Evolutionary conservation across 1,140 invertebrate genomes (phyloP).

Genomic region (Ostrea denselamellosa): DNA sequence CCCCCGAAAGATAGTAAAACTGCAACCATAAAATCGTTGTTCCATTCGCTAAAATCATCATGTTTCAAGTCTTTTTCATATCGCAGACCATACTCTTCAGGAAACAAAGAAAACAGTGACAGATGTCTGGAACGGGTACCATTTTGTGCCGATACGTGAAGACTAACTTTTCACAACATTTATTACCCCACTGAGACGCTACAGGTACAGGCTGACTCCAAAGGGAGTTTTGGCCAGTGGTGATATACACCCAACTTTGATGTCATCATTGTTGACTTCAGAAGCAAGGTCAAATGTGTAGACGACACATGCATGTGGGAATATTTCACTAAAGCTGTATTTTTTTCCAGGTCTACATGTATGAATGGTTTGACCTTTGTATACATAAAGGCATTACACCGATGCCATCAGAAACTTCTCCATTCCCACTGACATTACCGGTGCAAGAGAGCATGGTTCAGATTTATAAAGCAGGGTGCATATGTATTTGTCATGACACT

Average conservation of each 20-base stretch:
- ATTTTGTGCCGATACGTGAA: slow-evolving; percentile 55
- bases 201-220: slow-evolving; percentile 62
- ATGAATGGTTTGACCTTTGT: slow-evolving; percentile 63
- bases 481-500: slow-evolving; percentile 59
- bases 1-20: no score
- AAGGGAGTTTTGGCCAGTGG: slow-evolving; percentile 65
- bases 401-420: slow-evolving; percentile 57
- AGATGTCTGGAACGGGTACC: slow-evolving; percentile 62
- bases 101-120: slow-evolving; percentile 50
- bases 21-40: no score
- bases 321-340: slow-evolving; percentile 56
- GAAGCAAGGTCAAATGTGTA: slow-evolving; percentile 60
- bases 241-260: slow-evolving; percentile 65
- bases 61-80: slow-evolving; percentile 48
- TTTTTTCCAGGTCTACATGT: slow-evolving; percentile 54
- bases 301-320: slow-evolving; percentile 62
- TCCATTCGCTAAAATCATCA: slow-evolving; percentile 46
- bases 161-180: slow-evolving; percentile 59
- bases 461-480: slow-evolving; percentile 65
- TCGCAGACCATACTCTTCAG: slow-evolving; percentile 41
- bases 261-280: slow-evolving; percentile 54
- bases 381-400: no score
- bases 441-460: slow-evolving; percentile 66
- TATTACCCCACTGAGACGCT: slow-evolving; percentile 65
- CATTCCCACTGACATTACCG: slow-evolving; percentile 59